Evolutionary conservation across 1,140 invertebrate genomes (phyloP), one percentile per base, ranked within the genome.

Genomic region (Theocolax elegans): DNA sequence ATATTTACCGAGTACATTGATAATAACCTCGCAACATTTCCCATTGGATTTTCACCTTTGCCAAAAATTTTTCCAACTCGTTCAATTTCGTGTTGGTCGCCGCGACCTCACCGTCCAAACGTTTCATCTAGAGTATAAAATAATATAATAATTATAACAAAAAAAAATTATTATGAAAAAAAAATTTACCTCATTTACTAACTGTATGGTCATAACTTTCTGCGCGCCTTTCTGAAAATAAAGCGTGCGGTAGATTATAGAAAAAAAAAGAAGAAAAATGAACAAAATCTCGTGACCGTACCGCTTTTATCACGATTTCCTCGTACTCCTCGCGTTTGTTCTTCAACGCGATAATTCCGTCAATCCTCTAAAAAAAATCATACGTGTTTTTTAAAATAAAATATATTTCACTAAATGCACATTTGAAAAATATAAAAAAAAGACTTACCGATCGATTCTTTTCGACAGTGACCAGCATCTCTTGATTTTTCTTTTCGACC

Each of bases 401-500:
- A 21, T 25, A 3, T 13, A 8, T 25, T 8, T 12, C 19, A 23
- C 3, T 10, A 35, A 35, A 35, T 6, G 4, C 10, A 6, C 31
- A 35, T 35, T 10, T 6, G 4, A 35, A 35, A 35, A 15, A 12
- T 4, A 59, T 3, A 19, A 40, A 21, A 9, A 13, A 40, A 31
- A 69, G 23, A 76, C 79, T 74, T 38, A 85, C 83, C 23, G 56
- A 72, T 75, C 71, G 79, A 23, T 84, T 83, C 9, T 80, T 75
- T 44, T 77, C 58, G 3, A 83, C 67, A 1, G 71, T 76, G 15
- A 31, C 60, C 48, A 72, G 64, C 72, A 83, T 74, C 62, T 82
- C 67, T 15, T 74, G 31, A 74, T 85, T 85, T 27, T 74, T 77
- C 42, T 76, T 75, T 59, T 84, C 81, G 27, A 85, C 77, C 48